Evolutionary conservation across 2,797 vertebrate species (phyloP), one percentile per base, ranked within the genome.

Genomic region (Helarctos malayanus): DNA sequence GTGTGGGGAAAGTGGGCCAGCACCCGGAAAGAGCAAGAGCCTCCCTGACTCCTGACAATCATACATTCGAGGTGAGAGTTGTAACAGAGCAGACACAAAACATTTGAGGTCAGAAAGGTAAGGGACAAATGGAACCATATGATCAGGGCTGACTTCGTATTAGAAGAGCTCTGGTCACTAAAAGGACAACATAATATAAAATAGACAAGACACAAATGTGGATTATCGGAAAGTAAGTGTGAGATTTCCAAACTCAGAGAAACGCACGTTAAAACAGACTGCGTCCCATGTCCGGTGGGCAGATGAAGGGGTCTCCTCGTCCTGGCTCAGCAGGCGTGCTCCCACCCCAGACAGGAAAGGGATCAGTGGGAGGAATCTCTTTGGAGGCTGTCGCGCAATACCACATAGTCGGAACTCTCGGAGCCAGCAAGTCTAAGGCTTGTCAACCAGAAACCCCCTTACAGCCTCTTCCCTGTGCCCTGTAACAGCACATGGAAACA

Each of bases 331-430:
- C 8, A 5, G 41, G 7, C 2, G 0, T 5, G 14, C 56, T 32
- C 7, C 4, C 38, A 8, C 3, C 0, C 12, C 2, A 10, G 79
- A 16, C 5, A 0, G n/a, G 16, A 23, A 59, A n/a, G 69, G 1
- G 10, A 10, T 13, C 9, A 6, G 21, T 1, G 25, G 13, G 19
- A 41, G 35, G 4, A 8, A 18, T 11, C 38, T 96, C n/a, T 61
- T 4, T 63, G 35, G 16, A 59, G 47, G 47, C 35, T 21, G 7
- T 1, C 21, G 35, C 41, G 32, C 41, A 12, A 2, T 3, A 13
- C 19, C 2, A 13, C 12, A 3, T 18, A 45, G 35, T 19, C 41
- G 56, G 45, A 14, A 0, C 79, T 32, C 1, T 18, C 45, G 25
- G 56, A 49, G 18, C 4, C 9, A 41, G 65, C 5, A 16, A 5